Evolutionary conservation across 1,140 invertebrate species (phyloP).

Genomic region (Calephelis virginiensis): DNA sequence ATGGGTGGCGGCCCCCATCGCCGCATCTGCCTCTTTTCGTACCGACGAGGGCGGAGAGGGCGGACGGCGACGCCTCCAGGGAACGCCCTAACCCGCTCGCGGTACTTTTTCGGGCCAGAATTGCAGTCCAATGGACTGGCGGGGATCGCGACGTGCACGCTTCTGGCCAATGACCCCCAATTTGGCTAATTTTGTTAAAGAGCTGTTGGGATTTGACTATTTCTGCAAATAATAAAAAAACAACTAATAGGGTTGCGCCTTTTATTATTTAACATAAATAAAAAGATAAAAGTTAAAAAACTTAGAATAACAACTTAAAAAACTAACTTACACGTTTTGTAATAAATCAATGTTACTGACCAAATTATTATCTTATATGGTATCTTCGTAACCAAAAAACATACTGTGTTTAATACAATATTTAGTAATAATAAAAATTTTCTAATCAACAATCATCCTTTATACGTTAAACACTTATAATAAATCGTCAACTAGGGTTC

Average conservation of each 20-base stretch:
- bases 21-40: too few relatives aligned
- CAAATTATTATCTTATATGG: constrained; percentile 1
- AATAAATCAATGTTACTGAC: background rate
- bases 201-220: constrained; percentile 7
- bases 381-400: constrained; percentile 7
- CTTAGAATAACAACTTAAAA: constrained; percentile 5
- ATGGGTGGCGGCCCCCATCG: too few relatives aligned
- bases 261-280: constrained; percentile 7
- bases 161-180: too few relatives aligned
- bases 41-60: too few relatives aligned
- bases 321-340: constrained; percentile 6
- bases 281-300: constrained; percentile 2
- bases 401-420: constrained; percentile 6
- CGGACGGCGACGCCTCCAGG: too few relatives aligned
- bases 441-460: background rate
- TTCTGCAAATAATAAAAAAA: background rate
- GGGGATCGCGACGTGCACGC: too few relatives aligned
- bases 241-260: constrained; percentile 1
- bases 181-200: constrained; percentile 1
- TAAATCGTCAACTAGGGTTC: constrained; percentile 1
- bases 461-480: constrained; percentile 7
- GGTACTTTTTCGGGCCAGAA: too few relatives aligned
- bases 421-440: constrained; percentile 7
- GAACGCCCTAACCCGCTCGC: too few relatives aligned
- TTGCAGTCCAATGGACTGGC: too few relatives aligned